Conservation (phyloP, 2,113 vertebrate species). For the Mormyrus lacerda region DNA sequence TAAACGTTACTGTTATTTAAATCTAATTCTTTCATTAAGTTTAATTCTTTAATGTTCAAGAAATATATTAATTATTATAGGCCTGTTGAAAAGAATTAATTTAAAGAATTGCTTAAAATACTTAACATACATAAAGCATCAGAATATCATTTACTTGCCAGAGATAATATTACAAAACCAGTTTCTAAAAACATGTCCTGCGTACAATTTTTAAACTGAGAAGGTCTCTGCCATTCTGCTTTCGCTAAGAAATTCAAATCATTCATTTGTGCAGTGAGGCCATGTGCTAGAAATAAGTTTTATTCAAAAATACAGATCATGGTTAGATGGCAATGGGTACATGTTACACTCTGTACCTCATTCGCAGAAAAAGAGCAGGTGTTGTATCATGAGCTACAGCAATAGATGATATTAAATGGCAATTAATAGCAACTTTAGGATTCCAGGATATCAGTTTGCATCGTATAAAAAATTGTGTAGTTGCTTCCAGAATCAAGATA, state of each 20-base stretch:
- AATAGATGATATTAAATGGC: background rate
- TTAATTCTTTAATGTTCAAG: constrained; percentile 6
- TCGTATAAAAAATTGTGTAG: background rate
- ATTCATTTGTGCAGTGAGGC: background rate
- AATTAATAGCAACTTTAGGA: background rate
- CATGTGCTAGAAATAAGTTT: background rate
- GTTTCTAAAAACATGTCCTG: background rate
- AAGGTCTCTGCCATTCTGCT: background rate
- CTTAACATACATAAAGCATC: background rate
- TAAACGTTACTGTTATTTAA: constrained; percentile 30
- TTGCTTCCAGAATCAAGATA: background rate
- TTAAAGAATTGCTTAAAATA: background rate
- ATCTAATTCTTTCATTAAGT: background rate
- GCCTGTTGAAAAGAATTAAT: background rate
- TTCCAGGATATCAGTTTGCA: background rate
- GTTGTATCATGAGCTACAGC: background rate
- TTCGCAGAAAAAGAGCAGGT: background rate
- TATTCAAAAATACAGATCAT: background rate
- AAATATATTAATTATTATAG: background rate
- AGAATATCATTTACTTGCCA: background rate
- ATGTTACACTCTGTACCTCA: background rate
- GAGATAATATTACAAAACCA: background rate
- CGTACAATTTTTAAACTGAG: background rate
- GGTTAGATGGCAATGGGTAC: background rate
- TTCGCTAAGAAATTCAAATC: background rate